Percentiles rank a stretch among this genome's conserved stretches.
phyloP scores from a whole-genome alignment of 2,113 vertebrate species.

The Tragelaphus scriptus region DNA sequence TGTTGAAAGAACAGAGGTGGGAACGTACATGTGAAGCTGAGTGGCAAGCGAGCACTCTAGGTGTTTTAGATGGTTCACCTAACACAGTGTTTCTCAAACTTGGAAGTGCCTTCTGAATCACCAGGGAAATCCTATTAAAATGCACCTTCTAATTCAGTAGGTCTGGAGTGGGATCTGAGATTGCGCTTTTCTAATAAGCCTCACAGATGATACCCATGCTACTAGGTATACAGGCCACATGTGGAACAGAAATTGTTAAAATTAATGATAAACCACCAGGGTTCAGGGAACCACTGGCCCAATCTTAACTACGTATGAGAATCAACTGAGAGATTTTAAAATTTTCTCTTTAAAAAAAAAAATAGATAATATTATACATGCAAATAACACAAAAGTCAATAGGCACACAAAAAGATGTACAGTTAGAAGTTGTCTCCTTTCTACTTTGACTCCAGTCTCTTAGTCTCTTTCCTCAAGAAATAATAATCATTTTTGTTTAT shows the following conservation, averaged over 20 bases:
- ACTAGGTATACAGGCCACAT: not conserved
- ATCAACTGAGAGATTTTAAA: not conserved
- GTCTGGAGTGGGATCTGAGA: not conserved
- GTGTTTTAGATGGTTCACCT: not conserved
- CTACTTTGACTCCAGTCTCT: not conserved
- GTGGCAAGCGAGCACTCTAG: not conserved
- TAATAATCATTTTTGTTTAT: not conserved
- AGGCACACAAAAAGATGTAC: not conserved
- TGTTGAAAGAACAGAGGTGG: not conserved
- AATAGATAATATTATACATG: not conserved
- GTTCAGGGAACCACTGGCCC: not conserved
- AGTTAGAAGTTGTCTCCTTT: not conserved
- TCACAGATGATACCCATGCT: not conserved
- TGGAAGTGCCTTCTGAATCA: not conserved
- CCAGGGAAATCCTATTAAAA: not conserved
- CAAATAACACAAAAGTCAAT: conserved; percentile 5
- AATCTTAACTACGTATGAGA: not conserved
- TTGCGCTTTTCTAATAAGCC: conserved; percentile 15
- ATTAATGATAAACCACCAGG: not conserved
- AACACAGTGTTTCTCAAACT: not conserved
- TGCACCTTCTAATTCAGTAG: not conserved
- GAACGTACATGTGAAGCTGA: not conserved
- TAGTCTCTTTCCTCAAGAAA: conserved; percentile 5
- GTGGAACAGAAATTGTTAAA: not conserved
- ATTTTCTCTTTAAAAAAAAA: not conserved